Percentiles rank a stretch among this genome's conserved stretches.
Evolutionary conservation across 2,113 vertebrate species (phyloP).

Genomic region (Irena cyanogastra): DNA sequence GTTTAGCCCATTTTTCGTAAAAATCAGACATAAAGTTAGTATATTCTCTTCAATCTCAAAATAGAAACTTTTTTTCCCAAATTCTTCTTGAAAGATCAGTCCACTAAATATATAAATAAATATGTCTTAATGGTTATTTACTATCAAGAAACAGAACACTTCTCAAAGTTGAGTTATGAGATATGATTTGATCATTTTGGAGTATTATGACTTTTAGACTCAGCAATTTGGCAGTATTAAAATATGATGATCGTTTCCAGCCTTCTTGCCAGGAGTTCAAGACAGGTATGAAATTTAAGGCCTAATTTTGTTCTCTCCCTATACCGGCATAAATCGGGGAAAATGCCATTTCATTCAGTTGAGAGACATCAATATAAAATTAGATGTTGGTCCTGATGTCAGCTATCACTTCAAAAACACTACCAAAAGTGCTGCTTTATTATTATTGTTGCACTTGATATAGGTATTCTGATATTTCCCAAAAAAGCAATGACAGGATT

Average conservation of each 20-base stretch:
- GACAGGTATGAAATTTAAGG: constrained; percentile 33
- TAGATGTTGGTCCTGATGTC: background rate
- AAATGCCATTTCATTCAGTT: background rate
- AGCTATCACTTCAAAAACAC: background rate
- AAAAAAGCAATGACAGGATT: background rate
- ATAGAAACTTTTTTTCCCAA: background rate
- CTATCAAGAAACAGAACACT: background rate
- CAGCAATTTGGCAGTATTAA: background rate
- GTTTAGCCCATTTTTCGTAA: background rate
- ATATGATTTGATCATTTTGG: background rate
- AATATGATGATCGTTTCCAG: background rate
- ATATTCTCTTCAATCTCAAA: background rate
- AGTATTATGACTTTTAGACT: background rate
- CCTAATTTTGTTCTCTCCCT: background rate
- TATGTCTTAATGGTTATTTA: background rate
- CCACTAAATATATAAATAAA: background rate
- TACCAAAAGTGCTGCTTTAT: background rate
- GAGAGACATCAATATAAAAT: background rate
- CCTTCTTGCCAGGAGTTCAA: background rate
- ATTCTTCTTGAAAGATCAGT: background rate
- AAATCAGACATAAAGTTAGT: background rate
- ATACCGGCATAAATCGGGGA: background rate
- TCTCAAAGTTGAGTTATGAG: background rate
- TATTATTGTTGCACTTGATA: background rate
- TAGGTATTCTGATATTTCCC: background rate